Base-by-base conservation (phyloP, 2,113 vertebrate genomes). In the Corythornis cristatus region DNA sequence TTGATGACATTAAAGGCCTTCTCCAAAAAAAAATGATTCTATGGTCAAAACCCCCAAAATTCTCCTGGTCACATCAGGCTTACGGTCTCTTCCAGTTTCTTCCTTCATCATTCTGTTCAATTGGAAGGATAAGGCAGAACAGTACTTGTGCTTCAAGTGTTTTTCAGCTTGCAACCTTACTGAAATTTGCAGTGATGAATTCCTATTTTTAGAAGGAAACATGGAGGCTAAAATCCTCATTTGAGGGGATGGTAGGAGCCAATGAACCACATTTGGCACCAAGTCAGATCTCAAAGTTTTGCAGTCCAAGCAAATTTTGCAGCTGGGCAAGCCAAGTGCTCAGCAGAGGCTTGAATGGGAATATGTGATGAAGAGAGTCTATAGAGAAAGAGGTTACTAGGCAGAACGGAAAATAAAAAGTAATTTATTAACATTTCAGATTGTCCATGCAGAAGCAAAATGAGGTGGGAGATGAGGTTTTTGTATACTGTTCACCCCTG, bases 281-380 rank as follows among this genome's bases (percentile, higher is more conserved):
- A 65, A 50, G 15, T 61, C 53, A 83, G 16, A 81, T 85, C 65
- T 91, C 40, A 18, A 28, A 82, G n/a, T 92, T 89, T 90, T 75
- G 33, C 65, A 83, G 54, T 79, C 35, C 68, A 74, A 95, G 93
- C 77, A 93, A 86, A 96, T 94, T 95, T 92, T 93, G 60, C 43
- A 77, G 57, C 64, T 86, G 65, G 77, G 61, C 67, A 84, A 80
- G 61, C 45, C 35, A 79, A 74, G 57, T 80, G 56, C 53, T 85
- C 74, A 93, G 57, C 67, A 68, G 73, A 94, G 37, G 42, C 43
- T 85, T 67, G 65, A 94, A 79, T 56, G 17, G 72, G 53, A 73
- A 70, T 25, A 16, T 71, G 48, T 74, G 77, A 77, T 15, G 22
- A 86, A 62, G 43, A 86, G 37, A 82, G 31, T 8, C 23, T 58